phyloP scores from a whole-genome alignment of 1,140 invertebrate species.

The Leptinotarsa defecta region DNA sequence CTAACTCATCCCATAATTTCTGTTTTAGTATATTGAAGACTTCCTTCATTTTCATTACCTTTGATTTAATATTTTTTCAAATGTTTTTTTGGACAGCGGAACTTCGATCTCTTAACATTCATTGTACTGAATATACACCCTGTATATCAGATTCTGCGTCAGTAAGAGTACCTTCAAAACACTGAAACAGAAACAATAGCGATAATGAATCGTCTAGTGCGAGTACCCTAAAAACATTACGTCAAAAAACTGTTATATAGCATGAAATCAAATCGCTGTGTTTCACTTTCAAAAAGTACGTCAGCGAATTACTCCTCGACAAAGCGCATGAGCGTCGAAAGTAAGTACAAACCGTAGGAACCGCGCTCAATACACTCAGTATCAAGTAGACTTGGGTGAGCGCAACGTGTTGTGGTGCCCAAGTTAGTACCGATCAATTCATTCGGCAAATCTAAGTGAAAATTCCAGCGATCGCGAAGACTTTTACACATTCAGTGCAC shows the following conservation, averaged over 20 bases:
- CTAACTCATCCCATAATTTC: too few species aligned
- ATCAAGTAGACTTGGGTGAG: conserved; percentile 56
- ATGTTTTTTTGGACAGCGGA: too few species aligned
- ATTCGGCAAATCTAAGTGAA: conserved; percentile 8
- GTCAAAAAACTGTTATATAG: conserved; percentile 45
- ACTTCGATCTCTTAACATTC: too few species aligned
- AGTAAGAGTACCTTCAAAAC: background rate
- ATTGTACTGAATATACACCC: too few species aligned
- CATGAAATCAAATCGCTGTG: conserved; percentile 47
- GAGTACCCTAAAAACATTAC: conserved; percentile 37
- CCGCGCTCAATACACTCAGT: conserved; percentile 50
- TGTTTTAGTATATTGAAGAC: too few species aligned
- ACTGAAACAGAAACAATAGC: conserved; percentile 6
- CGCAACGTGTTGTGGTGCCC: conserved; percentile 56
- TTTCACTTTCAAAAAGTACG: conserved; percentile 55
- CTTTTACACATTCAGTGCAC: conserved; percentile 4
- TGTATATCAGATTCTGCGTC: background rate
- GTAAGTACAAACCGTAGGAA: conserved; percentile 50
- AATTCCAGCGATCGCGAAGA: background rate
- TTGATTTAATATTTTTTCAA: too few species aligned
- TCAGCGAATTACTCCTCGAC: conserved; percentile 32
- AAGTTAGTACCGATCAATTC: conserved; percentile 43
- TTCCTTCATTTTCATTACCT: too few species aligned
- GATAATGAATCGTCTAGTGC: conserved; percentile 10
- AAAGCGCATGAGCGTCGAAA: conserved; percentile 47